Conservation (phyloP, 2,113 vertebrate species). For the Ivindomyrus marchei region DNA sequence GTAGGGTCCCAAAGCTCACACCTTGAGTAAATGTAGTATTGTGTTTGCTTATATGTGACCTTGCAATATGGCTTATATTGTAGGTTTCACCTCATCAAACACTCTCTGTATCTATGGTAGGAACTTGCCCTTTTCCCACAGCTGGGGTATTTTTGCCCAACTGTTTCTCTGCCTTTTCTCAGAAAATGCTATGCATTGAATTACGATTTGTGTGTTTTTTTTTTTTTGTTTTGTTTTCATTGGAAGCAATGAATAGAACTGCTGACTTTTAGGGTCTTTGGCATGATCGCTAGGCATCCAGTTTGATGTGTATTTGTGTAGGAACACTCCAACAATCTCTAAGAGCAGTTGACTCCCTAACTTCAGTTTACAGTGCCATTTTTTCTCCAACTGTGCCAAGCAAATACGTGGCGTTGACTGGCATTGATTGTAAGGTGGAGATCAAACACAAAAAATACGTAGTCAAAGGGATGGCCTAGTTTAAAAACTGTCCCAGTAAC, state of each 20-base stretch:
- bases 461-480: not conserved
- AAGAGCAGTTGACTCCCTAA: not conserved
- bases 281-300: not conserved
- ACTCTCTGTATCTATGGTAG: not conserved
- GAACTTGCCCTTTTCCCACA: not conserved
- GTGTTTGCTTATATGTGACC: conserved; percentile 1
- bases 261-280: not conserved
- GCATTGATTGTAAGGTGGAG: not conserved
- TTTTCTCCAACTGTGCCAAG: not conserved
- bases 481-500: not conserved
- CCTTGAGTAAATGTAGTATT: not conserved
- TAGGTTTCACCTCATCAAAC: not conserved
- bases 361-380: not conserved
- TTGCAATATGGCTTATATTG: not conserved
- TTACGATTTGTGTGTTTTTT: not conserved
- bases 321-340: not conserved
- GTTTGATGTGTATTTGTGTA: not conserved
- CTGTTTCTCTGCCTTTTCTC: not conserved
- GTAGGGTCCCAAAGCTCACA: not conserved
- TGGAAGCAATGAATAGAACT: not conserved
- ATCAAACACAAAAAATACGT: not conserved
- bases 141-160: not conserved
- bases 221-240: not conserved
- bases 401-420: not conserved
- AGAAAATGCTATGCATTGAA: not conserved